Conservation (phyloP, 2,113 vertebrate genomes). For the Plestiodon gilberti region DNA sequence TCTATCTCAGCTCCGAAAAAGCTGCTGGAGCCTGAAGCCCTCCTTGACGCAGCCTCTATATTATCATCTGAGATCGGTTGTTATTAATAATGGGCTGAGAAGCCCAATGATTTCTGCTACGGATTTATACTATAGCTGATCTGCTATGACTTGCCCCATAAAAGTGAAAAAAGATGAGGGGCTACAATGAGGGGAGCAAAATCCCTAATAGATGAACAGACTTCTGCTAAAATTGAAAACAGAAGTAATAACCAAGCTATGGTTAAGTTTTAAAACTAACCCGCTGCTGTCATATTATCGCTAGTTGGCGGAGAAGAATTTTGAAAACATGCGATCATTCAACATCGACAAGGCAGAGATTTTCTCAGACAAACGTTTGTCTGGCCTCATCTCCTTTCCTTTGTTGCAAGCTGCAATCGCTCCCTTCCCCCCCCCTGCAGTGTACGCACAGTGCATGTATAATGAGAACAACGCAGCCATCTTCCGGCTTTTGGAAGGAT, state of each 20-base stretch:
- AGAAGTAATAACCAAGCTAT: background rate
- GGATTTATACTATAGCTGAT: background rate
- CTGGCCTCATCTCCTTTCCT: background rate
- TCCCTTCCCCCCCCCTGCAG: too few relatives aligned
- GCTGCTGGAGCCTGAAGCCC: background rate
- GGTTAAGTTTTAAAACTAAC: background rate
- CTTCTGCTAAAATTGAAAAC: background rate
- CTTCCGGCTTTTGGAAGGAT: background rate
- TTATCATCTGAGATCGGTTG: background rate
- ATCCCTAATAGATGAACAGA: background rate
- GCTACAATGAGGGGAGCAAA: background rate
- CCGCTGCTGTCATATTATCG: background rate
- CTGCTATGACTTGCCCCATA: background rate
- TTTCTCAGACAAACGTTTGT: background rate
- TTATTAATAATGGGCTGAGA: background rate
- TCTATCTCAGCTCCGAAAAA: background rate
- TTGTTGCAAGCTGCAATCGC: background rate
- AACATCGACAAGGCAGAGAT: background rate
- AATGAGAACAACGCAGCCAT: background rate
- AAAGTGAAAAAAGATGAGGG: background rate
- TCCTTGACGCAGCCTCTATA: background rate
- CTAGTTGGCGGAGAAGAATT: background rate
- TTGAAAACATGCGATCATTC: background rate
- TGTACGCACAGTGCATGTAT: background rate
- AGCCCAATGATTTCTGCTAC: background rate